Percentiles rank a stretch among this genome's conserved stretches.
Conservation (phyloP, 2,888 invertebrate species). For the Aporophyla nigra region DNA sequence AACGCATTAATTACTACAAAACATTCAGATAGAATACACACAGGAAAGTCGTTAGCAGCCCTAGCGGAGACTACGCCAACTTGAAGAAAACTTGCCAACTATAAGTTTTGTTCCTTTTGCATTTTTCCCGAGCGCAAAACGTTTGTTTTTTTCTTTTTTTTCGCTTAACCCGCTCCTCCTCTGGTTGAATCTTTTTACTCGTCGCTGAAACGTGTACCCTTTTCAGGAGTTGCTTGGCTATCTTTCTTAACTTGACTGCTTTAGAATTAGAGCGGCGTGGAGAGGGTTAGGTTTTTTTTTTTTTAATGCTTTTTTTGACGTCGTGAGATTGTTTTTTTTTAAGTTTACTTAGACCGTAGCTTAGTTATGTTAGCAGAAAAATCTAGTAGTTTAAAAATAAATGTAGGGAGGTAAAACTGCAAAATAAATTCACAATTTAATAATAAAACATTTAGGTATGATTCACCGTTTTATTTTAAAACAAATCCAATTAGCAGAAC, state of each 20-base stretch:
- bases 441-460: slow-evolving; percentile 49
- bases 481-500: slow-evolving; percentile 40
- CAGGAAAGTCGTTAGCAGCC: slow-evolving; percentile 75
- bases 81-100: slow-evolving; percentile 88
- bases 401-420: slow-evolving; percentile 10
- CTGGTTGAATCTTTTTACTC: slow-evolving; percentile 86
- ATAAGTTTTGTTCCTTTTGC: slow-evolving; percentile 86
- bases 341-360: neutral
- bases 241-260: slow-evolving; percentile 89
- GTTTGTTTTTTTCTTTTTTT: slow-evolving; percentile 71
- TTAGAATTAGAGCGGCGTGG: slow-evolving; percentile 74
- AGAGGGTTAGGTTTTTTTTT: slow-evolving; percentile 67
- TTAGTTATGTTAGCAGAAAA: neutral
- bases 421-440: slow-evolving; percentile 20
- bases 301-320: neutral
- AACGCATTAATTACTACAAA: slow-evolving; percentile 68
- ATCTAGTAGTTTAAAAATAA: neutral
- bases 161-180: slow-evolving; percentile 77
- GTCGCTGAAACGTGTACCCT: slow-evolving; percentile 88
- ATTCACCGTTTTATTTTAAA: slow-evolving; percentile 46
- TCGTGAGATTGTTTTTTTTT: neutral
- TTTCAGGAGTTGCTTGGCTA: slow-evolving; percentile 89
- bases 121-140: slow-evolving; percentile 85
- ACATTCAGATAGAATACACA: slow-evolving; percentile 74
- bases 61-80: slow-evolving; percentile 73